Evolutionary conservation across 2,888 invertebrate genomes (phyloP), one percentile per base, ranked within the genome.

Genomic region (Cataglyphis cursor): DNA sequence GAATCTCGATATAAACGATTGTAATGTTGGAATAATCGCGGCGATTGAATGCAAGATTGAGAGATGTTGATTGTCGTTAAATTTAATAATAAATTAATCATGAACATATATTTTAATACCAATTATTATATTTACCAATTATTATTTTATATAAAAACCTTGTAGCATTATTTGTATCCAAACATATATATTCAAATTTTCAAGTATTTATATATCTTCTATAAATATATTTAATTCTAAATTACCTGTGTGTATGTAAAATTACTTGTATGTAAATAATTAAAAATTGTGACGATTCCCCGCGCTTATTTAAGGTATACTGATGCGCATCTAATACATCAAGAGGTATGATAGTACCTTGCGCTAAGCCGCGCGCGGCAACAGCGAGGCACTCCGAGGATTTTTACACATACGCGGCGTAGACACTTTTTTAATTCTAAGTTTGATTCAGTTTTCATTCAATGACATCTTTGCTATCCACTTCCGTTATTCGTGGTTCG

Each of bases 381-480:
- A 28, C 24, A 28, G 28, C 28, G 28, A 28, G 28, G 1, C 24
- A 28, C 1, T 2, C 28, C 28, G 28, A 28, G 28, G 28, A 28
- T 28, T 41, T 64, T 48, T 6, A 48, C 18, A 28, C 24, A 18
- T 64, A 68, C 9, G 6, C n/a, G 9, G 6, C 9, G 18, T 21
- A 10, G 31, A 12, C 54, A n/a, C 18, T 21, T 68, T 41, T 41
- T n/a, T 51, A 28, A 54, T 84, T 68, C 51, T n/a, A 48, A 76
- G 21, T 28, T 54, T 54, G 51, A 81, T 83, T 83, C 74, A 59
- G 81, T 59, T 72, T 70, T 74, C 61, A 73, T 85, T 76, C n/a
- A 51, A 81, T 73, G 57, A 24, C 76, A 24, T 21, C 62, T 84
- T 57, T 59, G n/a, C 54, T 24, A 75, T 73, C 54, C 75, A 68